Evolutionary conservation across 2,797 vertebrate genomes (phyloP).

Genomic region (Amphiprion clarkii): DNA sequence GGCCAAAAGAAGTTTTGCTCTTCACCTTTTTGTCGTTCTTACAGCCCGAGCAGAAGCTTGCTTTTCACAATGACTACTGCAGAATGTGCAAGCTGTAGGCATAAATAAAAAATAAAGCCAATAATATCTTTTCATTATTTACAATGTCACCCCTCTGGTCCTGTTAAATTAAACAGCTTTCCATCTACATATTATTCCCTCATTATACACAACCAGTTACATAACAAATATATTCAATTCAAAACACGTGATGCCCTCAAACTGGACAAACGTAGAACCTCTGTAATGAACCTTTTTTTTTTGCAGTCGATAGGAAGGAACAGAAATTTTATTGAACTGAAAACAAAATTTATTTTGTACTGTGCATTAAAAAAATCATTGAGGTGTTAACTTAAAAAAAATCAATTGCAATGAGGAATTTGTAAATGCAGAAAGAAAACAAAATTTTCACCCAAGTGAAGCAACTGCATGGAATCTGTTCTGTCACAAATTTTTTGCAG

Average conservation of each 20-base stretch:
- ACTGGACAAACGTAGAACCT: not conserved
- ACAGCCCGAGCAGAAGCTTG: not conserved
- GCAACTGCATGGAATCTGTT: too few species aligned
- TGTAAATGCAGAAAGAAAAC: too few species aligned
- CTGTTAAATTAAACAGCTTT: conserved; percentile 20
- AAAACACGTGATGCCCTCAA: conserved; percentile 2
- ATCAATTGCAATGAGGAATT: too few species aligned
- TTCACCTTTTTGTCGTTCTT: not conserved
- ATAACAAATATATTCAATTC: conserved; percentile 9
- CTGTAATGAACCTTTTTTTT: not conserved
- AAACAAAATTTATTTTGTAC: not conserved
- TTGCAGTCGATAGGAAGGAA: not conserved
- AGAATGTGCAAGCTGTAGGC: conserved; percentile 5
- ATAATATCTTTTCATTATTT: not conserved
- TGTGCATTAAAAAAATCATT: not conserved
- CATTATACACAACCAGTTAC: conserved; percentile 2
- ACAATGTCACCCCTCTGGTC: conserved; percentile 15
- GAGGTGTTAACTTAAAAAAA: too few species aligned
- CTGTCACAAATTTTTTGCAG: too few species aligned
- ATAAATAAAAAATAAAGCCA: not conserved
- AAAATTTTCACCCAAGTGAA: too few species aligned
- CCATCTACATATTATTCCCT: conserved; percentile 2
- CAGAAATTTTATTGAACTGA: not conserved
- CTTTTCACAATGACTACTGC: not conserved
- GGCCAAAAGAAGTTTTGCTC: not conserved